Evolutionary conservation across 2,888 invertebrate genomes (phyloP).

Genomic region (Troides oblongomaculatus): DNA sequence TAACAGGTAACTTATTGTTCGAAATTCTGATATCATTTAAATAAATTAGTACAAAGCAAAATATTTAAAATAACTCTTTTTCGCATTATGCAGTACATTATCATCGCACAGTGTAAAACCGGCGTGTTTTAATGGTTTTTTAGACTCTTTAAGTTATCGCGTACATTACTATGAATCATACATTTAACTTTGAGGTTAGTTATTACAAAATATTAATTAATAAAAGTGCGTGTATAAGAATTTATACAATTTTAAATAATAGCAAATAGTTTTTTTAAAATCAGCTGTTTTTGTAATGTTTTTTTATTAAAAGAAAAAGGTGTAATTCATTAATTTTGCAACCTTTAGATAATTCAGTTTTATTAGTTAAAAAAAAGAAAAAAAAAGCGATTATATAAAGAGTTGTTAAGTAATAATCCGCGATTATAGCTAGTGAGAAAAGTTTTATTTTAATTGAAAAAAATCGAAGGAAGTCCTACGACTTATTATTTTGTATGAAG

Average conservation of each 20-base stretch:
- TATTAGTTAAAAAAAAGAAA: no score
- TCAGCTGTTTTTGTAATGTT: no score
- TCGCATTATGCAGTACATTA: neutral
- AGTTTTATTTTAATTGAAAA: neutral
- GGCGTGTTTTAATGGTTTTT: constrained; percentile 14
- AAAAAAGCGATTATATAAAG: neutral
- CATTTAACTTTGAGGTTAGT: constrained; percentile 38
- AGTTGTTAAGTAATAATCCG: neutral
- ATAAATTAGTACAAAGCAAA: neutral
- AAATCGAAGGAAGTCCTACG: neutral
- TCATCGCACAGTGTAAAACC: no score
- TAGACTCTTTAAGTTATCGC: neutral
- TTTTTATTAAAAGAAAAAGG: neutral
- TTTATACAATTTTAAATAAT: neutral
- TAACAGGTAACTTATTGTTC: constrained; percentile 66
- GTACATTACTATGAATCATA: constrained; percentile 42
- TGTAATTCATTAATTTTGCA: neutral
- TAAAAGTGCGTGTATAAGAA: neutral
- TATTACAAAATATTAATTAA: neutral
- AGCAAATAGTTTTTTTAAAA: no score
- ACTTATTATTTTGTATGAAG: neutral
- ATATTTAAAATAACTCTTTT: neutral
- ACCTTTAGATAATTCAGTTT: no score
- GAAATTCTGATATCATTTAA: constrained; percentile 32
- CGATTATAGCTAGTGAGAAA: neutral